Base-by-base conservation (phyloP, 2,888 invertebrate species). In the Oxytorus armatus region DNA sequence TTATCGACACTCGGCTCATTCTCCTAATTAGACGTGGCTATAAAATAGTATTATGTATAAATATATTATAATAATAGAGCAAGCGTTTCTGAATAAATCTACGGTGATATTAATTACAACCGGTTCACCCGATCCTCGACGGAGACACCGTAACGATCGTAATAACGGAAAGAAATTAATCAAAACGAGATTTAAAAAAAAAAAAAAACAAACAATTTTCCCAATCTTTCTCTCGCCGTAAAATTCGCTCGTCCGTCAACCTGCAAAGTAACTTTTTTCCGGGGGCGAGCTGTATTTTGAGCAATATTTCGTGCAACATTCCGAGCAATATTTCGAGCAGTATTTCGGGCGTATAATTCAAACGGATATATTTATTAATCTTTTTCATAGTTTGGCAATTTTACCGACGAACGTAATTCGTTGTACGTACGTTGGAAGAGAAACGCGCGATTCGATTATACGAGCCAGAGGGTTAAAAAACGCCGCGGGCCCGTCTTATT, bases 401-500 rank as follows among this genome's bases (percentile, higher is more conserved):
- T 53, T 25, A 42, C 25, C 14, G 16, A 14, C 11, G 1, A 39
- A 36, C 4, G 33, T n/a, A n/a, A 49, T 49, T 16, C 3, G 33
- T 49, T 18, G 1, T 7, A 16, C n/a, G n/a, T 16, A 51, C n/a
- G 8, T 42, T 11, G 53, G 14, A 10, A 33, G 11, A 21, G 39
- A 59, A 39, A 39, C 11, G 18, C 18, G 23, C 16, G 23, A 21
- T 14, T 47, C 16, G 23, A 21, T 14, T 47, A 61, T 1, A 55
- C 14, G n/a, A 36, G 57, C 44, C 21, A 8, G 18, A 44, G 44
- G 36, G 16, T n/a, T 36, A 47, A 42, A 29, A n/a, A 10, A 39
- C 2, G 36, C 33, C 11, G 68, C 61, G 80, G 81, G 79, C 66
- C 59, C 44, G 78, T 81, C 85, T 90, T 87, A 90, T 90, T 89